Conservation (phyloP, 2,113 vertebrate species). For the Anser brachyrhynchus region DNA sequence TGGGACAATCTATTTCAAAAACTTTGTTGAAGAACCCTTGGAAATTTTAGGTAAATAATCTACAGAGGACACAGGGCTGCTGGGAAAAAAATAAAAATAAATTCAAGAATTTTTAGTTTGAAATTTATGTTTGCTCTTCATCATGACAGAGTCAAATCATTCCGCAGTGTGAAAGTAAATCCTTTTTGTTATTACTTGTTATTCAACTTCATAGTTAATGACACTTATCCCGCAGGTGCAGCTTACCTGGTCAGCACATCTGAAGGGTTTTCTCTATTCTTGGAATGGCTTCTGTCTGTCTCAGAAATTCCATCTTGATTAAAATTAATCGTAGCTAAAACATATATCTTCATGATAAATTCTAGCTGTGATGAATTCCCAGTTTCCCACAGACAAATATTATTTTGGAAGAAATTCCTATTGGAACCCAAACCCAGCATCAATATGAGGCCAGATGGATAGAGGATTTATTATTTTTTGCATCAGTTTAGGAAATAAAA, state of each 20-base stretch:
- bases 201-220: not conserved
- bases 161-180: not conserved
- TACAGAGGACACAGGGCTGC: not conserved
- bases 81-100: not conserved
- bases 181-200: not conserved
- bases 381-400: not conserved
- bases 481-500: not conserved
- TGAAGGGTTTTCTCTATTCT: not conserved
- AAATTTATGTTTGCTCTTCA: not conserved
- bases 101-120: not conserved
- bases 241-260: not conserved
- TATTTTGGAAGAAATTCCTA: not conserved
- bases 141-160: not conserved
- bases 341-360: not conserved
- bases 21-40: not conserved
- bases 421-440: fast-evolving
- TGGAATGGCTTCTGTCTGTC: not conserved
- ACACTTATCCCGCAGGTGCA: not conserved
- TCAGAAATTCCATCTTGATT: not conserved
- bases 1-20: not conserved
- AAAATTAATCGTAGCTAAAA: not conserved
- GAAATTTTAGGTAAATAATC: not conserved
- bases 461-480: not conserved
- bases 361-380: not conserved
- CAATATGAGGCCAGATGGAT: not conserved